Evolutionary conservation across 1,140 invertebrate species (phyloP), one percentile per base, ranked within the genome.

Genomic region (Calliopsis andreniformis): DNA sequence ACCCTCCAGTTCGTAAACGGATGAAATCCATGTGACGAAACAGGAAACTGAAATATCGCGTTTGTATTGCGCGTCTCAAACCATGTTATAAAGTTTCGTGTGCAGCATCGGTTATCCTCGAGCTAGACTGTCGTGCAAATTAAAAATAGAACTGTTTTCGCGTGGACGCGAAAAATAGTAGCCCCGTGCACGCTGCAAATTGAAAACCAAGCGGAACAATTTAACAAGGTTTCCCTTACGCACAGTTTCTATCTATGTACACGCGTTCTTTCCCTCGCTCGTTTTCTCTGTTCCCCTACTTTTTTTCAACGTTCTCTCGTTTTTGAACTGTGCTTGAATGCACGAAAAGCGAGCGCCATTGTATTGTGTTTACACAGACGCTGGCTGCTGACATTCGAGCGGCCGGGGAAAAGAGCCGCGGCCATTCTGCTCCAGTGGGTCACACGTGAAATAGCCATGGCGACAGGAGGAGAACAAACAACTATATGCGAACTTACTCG

Each of bases 341-440:
- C 79, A 84, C 82, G 82, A 76, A 75, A 82, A 79, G 76, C 76
- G 67, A 78, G 77, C 56, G 77, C 72, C 83, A 39, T 39, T 39
- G 76, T 86, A 86, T 87, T 82, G 82, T 87, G 78, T 87, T 87
- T 87, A 86, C 80, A 86, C 85, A 87, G 83, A 69, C 84, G 77
- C 82, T 63, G 82, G 67, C 63, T 75, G 64, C 68, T 85, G 82
- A 85, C 82, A 84, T 75, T 70, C 61, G 66, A 73, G 58, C 83
- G 81, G 64, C 45, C 56, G 69, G 68, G 79, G 73, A 72, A 84
- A 87, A 84, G 79, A 77, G 76, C 67, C 76, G 72, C 69, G 62
- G 61, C 84, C 75, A 87, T 87, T 87, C 82, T 86, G 66, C 63
- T 76, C 62, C 82, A 86, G 45, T 86, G 85, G 84, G 85, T 86